Base-by-base conservation (phyloP, 2,113 vertebrate species). In the Plotosus lineatus region DNA sequence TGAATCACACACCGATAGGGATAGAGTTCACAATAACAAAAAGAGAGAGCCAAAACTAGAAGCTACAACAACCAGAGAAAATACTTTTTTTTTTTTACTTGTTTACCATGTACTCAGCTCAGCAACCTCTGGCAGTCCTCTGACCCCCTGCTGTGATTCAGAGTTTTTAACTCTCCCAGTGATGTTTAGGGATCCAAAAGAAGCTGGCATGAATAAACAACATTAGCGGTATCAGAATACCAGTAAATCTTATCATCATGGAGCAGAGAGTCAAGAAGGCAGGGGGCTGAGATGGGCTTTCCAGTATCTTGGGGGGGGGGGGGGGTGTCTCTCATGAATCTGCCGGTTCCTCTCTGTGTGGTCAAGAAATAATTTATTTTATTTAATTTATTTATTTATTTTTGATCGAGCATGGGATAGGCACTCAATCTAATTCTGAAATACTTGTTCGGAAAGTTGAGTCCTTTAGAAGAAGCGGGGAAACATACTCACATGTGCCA, bases 131-230 rank as follows among this genome's bases (percentile, higher is more conserved):
- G 38, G 51, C 72, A 65, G 60, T 55, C 42, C 42, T 77, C 84
- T 88, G 84, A 89, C 88, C 88, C 89, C 88, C 88, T 78, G 72
- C 83, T 85, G 90, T 85, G 89, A 90, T 86, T 85, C 85, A 69
- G 86, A 80, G 76, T 78, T 84, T 89, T 90, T 90, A 90, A 90
- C 92, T 92, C 89, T 90, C 84, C 79, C 44, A 83, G 86, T 90
- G 88, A 90, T 89, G 90, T 88, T 82, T 26, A 81, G 85, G 44
- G 86, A 90, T 90, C 90, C 89, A 78, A 78, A 90, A 89, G 89
- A 84, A 89, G 87, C 90, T 90, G 90, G 88, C 91, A 86, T 88
- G 88, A 92, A 92, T 90, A 92, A 93, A 94, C 89, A 91, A 90
- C 92, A 90, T 91, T 91, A 92, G 82, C 81, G 86, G 87, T 88